Conservation (phyloP, 2,888 invertebrate species). For the Chrysolina oricalcia region DNA sequence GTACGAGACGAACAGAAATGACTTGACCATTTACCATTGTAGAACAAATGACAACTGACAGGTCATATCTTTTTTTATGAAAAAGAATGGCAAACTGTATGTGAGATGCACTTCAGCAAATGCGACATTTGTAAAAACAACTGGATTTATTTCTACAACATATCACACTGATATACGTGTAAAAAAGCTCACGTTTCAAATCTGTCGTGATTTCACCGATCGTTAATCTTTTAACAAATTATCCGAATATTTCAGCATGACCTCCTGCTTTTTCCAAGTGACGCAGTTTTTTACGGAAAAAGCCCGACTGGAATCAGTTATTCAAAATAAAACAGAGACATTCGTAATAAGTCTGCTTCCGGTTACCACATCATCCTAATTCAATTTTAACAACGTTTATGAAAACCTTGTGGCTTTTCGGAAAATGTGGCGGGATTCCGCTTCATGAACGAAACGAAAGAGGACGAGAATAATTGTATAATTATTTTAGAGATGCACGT, state of each 20-base stretch:
- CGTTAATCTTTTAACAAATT: constrained; percentile 25
- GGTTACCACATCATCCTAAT: constrained; percentile 30
- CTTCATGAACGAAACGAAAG: not conserved
- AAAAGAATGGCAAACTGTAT: not conserved
- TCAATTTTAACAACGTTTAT: constrained; percentile 28
- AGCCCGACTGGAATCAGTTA: constrained; percentile 12
- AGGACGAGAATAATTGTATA: not conserved
- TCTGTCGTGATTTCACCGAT: constrained; percentile 5
- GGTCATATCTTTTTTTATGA: not conserved
- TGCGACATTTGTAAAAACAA: not conserved
- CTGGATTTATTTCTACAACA: constrained; percentile 4
- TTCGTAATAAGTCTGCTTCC: constrained; percentile 27
- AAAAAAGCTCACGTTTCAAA: constrained; percentile 15
- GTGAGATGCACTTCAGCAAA: not conserved
- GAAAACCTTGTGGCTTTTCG: constrained; percentile 27
- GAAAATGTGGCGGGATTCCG: not conserved
- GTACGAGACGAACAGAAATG: too few species aligned
- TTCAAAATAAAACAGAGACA: constrained; percentile 29
- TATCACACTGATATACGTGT: not conserved
- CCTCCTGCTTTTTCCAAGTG: constrained; percentile 2
- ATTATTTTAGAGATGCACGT: not conserved
- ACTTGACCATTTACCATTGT: too few species aligned
- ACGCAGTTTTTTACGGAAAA: constrained; percentile 2
- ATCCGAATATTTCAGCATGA: constrained; percentile 19
- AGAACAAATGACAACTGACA: too few species aligned